Base-by-base conservation (phyloP, 2,113 vertebrate species). In the Chaetura pelagica region DNA sequence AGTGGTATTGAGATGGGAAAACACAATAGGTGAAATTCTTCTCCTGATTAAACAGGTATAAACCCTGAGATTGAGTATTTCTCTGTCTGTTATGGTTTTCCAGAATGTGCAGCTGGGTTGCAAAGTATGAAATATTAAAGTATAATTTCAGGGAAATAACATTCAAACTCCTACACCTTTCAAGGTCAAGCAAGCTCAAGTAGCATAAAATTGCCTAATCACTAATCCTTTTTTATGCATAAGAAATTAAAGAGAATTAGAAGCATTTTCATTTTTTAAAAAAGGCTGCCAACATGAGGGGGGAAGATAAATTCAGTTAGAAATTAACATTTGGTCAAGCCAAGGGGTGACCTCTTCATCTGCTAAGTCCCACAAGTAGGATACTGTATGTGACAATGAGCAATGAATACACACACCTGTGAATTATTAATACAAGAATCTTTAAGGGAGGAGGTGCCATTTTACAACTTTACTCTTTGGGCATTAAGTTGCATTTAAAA, bases 121-220 rank as follows among this genome's bases (percentile, higher is more conserved):
- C 10, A 59, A 57, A 29, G 42, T 63, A 23, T 27, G 32, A 52
- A 63, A 87, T 74, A 72, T 48, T 44, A 15, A 30, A 68, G 20
- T 79, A 18, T 16, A 6, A 66, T 84, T 88, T 92, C 76, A 83
- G 54, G 69, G 52, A 89, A 89, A 90, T 44, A 34, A 46, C 87
- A 75, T 34, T 80, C 52, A 27, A 27, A 81, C 48, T 89, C 66
- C 40, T 76, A 61, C 66, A 68, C 20, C 26, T 79, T 71, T 67
- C 20, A 13, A 90, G 94, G 87, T 89, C 78, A 91, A 91, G 72
- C 7, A 59, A 78, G 81, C 69, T 87, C 61, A 68, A 64, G 30
- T 5, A 72, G 58, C 44, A 52, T 38, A 64, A 75, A 91, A 89
- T 27, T 61, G 26, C 66, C 49, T 64, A 64, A 54, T 48, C 67